Evolutionary conservation across 2,113 vertebrate genomes (phyloP), one percentile per base, ranked within the genome.

Genomic region (Sinocyclocheilus maitianheensis): DNA sequence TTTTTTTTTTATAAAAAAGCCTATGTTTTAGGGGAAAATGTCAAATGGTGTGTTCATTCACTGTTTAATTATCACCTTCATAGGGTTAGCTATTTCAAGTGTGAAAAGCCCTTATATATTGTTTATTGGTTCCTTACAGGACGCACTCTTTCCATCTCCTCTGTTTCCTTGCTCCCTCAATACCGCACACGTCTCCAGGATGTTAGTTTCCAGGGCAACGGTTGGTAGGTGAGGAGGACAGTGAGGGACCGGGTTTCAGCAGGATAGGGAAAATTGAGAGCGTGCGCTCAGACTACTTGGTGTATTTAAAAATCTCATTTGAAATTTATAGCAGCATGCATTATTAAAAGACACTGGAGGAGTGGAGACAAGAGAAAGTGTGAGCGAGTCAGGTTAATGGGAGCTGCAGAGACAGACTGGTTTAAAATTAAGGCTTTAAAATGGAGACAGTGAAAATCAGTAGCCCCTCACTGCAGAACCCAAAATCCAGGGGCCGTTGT

Each of bases 141-240:
- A 71, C 34, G 75, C 74, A 0, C 34, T 63, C 53, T 76, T 34
- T 76, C 12, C 30, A n/a, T 46, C 9, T 34, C 11, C 26, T 3
- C 76, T 86, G 9, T 24, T 69, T 65, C 20, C 9, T 81, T 26
- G 20, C 24, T 40, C 4, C 26, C 48, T 63, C 51, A 22, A 43
- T 62, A 34, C 58, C 30, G 48, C 40, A 34, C 80, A 40, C 65
- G 74, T 60, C 48, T 85, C 80, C 78, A 86, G 77, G 74, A 88
- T 53, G 74, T 84, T 81, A 37, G 91, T 90, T 90, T 87, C 86
- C 89, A 87, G 43, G 91, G 90, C 86, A 90, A 90, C 85, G 3
- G 84, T 85, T 84, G 85, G 46, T 77, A 88, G 85, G 67, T 84
- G 65, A 62, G 71, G 55, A 84, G 77, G 69, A 65, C 24, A 85